Conservation (phyloP, 2,888 invertebrate genomes). For the Drosophila crucigera region DNA sequence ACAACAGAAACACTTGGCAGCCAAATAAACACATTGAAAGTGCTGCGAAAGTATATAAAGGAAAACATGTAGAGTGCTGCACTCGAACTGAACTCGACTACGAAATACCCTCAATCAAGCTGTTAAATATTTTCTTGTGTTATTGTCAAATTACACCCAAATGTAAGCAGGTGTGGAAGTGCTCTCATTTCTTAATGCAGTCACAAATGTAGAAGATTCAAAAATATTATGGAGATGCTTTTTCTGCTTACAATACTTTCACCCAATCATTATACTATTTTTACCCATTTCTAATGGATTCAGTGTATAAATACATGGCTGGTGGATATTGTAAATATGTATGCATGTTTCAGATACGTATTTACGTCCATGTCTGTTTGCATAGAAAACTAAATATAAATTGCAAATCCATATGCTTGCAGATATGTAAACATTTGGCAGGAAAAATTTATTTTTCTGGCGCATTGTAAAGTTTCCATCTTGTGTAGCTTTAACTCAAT, state of each 20-base stretch:
- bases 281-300: background rate
- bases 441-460: conserved; percentile 17
- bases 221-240: background rate
- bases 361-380: background rate
- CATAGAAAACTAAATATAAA: background rate
- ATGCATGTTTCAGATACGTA: background rate
- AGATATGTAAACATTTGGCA: conserved; percentile 5
- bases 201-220: background rate
- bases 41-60: conserved; percentile 11
- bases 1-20: conserved; percentile 11
- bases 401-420: background rate
- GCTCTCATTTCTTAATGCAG: background rate
- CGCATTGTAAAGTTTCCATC: conserved; percentile 3
- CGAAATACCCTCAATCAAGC: background rate
- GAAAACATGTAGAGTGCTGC: background rate
- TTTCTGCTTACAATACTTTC: background rate
- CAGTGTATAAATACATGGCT: background rate
- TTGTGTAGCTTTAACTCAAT: conserved; percentile 1
- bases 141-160: background rate
- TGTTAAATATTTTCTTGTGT: background rate
- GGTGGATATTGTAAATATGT: background rate
- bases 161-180: background rate
- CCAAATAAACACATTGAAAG: conserved; percentile 36
- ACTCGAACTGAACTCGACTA: background rate
- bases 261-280: background rate